A percentile compares a stretch with the other conserved stretches of the same genome.
These are phyloP conservation scores for Darevskia nairensis DNA, from an alignment of 2,797 vertebrate species.

Conservation along the genomic window DNA sequence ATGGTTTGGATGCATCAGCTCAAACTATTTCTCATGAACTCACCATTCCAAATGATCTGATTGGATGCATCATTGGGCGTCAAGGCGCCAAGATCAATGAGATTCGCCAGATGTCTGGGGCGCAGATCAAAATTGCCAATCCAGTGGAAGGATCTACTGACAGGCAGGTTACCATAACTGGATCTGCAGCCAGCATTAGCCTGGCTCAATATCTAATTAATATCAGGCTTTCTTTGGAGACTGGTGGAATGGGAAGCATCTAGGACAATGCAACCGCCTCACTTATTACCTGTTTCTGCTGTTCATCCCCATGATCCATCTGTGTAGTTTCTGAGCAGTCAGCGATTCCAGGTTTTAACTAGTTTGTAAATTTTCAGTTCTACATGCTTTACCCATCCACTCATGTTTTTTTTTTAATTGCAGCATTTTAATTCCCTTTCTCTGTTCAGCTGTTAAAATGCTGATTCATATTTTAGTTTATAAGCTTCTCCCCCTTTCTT, in stretches of 20 bases:
- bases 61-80: conserved; percentile 98
- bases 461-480: conserved; percentile 84
- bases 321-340: conserved; percentile 89
- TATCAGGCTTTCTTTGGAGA: conserved; percentile 97
- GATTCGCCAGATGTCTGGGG: conserved; percentile 99
- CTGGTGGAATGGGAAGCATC: conserved; percentile 96
- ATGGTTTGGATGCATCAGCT: conserved; percentile 93
- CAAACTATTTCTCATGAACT: conserved; percentile 99
- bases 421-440: conserved; percentile 78
- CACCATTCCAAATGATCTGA: conserved; percentile 99
- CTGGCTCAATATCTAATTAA: conserved; percentile 99
- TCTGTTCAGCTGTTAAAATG: conserved; percentile 76
- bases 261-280: conserved; percentile 85
- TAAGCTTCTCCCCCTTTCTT: conserved; percentile 78
- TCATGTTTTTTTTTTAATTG: conserved; percentile 83
- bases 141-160: conserved; percentile 96
- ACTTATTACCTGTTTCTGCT: conserved; percentile 87
- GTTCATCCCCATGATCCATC: conserved; percentile 90
- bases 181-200: conserved; percentile 97
- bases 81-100: conserved; percentile 99
- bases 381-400: conserved; percentile 84
- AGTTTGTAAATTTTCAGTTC: conserved; percentile 88
- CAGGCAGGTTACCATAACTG: conserved; percentile 97
- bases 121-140: conserved; percentile 98
- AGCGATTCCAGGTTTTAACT: conserved; percentile 86